Conservation (phyloP, 2,113 vertebrate genomes). For the Pogonocichla stellata region DNA sequence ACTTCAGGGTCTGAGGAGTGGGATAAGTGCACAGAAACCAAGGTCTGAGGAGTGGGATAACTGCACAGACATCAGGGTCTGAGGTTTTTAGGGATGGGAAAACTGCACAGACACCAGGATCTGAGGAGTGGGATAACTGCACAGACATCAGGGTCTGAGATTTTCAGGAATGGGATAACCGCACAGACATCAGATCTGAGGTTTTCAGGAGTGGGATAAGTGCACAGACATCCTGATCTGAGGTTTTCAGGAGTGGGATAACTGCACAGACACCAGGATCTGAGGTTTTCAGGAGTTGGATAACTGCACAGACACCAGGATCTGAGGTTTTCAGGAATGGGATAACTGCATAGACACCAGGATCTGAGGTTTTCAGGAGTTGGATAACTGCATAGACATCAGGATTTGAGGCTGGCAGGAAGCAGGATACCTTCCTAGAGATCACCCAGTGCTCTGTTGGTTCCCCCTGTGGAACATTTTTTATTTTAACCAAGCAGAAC, state of each 20-base stretch:
- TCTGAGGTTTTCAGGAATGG: background rate
- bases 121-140: background rate
- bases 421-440: background rate
- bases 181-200: background rate
- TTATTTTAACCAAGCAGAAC: background rate
- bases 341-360: background rate
- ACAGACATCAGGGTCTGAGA: fast-evolving
- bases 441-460: background rate
- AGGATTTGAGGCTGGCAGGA: background rate
- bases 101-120: background rate
- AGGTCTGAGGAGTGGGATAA: background rate
- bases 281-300: background rate
- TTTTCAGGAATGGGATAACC: background rate
- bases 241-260: background rate
- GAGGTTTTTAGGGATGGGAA: background rate
- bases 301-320: background rate
- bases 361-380: background rate
- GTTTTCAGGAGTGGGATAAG: background rate
- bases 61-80: no score
- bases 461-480: background rate
- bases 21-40: background rate
- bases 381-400: background rate
- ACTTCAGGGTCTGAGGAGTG: background rate
- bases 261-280: background rate
- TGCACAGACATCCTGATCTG: background rate